These are phyloP conservation scores for Astropecten irregularis DNA, from an alignment of 53 echinoderm and acorn worm genomes.

Conservation along the genomic window DNA sequence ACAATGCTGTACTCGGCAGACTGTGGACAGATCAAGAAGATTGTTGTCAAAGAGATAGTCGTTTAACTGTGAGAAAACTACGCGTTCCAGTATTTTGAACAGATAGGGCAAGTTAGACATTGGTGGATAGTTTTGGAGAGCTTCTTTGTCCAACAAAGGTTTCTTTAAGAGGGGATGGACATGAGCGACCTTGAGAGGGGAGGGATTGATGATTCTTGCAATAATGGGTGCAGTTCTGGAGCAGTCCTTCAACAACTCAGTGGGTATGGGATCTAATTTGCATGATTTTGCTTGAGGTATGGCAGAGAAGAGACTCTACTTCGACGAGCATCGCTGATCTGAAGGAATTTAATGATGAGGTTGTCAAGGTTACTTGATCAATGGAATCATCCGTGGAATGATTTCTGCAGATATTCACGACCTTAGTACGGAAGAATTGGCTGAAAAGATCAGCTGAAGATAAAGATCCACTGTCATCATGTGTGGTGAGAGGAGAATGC, in stretches of 20 bases:
- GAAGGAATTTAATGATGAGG: neutral
- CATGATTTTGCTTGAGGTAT: neutral
- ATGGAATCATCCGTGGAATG: too few species aligned
- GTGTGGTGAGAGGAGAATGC: too few species aligned
- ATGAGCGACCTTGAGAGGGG: neutral
- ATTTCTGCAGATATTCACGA: too few species aligned
- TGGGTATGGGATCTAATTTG: neutral
- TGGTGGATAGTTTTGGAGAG: neutral
- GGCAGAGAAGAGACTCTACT: neutral
- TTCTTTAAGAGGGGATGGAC: neutral
- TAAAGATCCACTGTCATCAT: too few species aligned
- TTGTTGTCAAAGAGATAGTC: neutral
- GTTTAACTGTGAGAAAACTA: neutral
- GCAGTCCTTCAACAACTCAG: conserved; percentile 3
- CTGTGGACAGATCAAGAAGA: neutral
- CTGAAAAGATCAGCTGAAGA: too few species aligned
- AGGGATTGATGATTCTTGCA: neutral
- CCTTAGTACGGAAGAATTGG: neutral
- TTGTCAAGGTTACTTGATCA: too few species aligned
- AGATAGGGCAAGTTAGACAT: neutral
- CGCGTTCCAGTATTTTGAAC: neutral
- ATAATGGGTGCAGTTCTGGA: neutral
- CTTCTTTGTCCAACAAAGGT: neutral
- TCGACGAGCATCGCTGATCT: neutral
- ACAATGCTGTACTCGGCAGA: too few species aligned